These are phyloP conservation scores for Acleris literana DNA, from an alignment of 2,888 invertebrate species.

Conservation along the genomic window DNA sequence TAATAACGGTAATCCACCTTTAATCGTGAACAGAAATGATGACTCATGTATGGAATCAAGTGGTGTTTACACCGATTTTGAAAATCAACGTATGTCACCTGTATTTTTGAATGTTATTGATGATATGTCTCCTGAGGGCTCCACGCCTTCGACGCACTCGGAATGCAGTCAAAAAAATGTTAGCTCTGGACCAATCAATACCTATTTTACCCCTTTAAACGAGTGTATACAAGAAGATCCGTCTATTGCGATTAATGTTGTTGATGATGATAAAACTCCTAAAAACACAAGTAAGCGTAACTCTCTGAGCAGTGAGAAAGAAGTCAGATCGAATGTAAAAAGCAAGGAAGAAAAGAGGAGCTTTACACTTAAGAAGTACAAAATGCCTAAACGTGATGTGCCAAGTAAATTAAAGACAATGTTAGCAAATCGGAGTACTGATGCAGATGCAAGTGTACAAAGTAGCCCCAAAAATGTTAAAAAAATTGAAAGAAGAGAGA, in stretches of 20 bases:
- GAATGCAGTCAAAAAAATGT: constrained; percentile 79
- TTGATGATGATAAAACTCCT: constrained; percentile 64
- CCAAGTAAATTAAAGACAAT: constrained; percentile 90
- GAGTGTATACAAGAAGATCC: constrained; percentile 58
- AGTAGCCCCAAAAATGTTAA: constrained; percentile 84
- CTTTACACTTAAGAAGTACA: constrained; percentile 86
- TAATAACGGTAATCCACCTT: constrained; percentile 80
- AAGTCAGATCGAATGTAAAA: constrained; percentile 65
- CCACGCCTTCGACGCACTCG: constrained; percentile 81
- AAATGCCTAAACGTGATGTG: constrained; percentile 91
- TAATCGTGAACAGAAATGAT: constrained; percentile 84
- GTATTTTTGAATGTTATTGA: constrained; percentile 85
- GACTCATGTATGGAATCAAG: constrained; percentile 95
- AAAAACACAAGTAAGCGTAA: constrained; percentile 75
- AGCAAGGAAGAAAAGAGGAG: constrained; percentile 80
- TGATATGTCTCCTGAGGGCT: constrained; percentile 87
- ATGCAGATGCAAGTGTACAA: constrained; percentile 81
- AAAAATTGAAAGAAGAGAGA: constrained; percentile 89
- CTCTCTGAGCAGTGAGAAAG: constrained; percentile 74
- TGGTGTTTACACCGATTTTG: constrained; percentile 94
- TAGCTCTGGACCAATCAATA: constrained; percentile 60
- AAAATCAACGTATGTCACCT: constrained; percentile 84
- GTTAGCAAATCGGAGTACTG: constrained; percentile 83
- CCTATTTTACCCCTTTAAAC: constrained; percentile 61
- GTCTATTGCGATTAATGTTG: constrained; percentile 50